Evolutionary conservation across 2,888 invertebrate species (phyloP), one percentile per base, ranked within the genome.

Genomic region (Xiphydria camelus): DNA sequence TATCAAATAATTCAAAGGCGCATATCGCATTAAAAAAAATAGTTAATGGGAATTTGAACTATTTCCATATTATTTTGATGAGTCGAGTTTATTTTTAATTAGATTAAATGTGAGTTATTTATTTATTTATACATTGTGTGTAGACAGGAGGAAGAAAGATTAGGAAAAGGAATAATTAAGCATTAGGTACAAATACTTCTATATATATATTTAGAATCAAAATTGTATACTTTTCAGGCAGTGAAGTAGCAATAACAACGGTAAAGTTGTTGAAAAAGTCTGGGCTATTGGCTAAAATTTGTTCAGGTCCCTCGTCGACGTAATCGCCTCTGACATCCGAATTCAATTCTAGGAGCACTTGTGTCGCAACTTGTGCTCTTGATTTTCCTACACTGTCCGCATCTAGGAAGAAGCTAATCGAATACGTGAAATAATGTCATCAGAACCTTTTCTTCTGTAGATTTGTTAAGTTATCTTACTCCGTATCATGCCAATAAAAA

Each of bases 321-420:
- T 87, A 92, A 77, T 94, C 91, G 0, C 97, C 97, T 65, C 87
- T 83, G 0, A 95, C 97, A 73, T 96, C 94, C 1, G 89, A 83
- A 80, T 98, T 98, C 36, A 98, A 76, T 78, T 98, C 97, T 48
- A 91, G 77, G 41, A 98, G 77, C 39, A 91, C 79, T 55, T 90
- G 86, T 44, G 91, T 87, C 0, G 93, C 85, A 49, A 89, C 86
- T 62, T 91, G 85, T 1, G 94, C 96, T 72, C 94, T 83, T 12
- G 91, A 87, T 68, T 86, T 82, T 0, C 94, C 95, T 60, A 93
- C 79, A 62, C 86, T 88, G 15, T 89, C 85, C 48, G 81, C 77
- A 66, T 93, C 91, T 64, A 98, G 77, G 76, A 99, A 98, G 76
- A 99, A 99, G 75, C 91, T 91, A 58, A 44, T 68, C 61, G n/a